Evolutionary conservation across 2,113 vertebrate genomes (phyloP).

Genomic region (Loxodonta africana): DNA sequence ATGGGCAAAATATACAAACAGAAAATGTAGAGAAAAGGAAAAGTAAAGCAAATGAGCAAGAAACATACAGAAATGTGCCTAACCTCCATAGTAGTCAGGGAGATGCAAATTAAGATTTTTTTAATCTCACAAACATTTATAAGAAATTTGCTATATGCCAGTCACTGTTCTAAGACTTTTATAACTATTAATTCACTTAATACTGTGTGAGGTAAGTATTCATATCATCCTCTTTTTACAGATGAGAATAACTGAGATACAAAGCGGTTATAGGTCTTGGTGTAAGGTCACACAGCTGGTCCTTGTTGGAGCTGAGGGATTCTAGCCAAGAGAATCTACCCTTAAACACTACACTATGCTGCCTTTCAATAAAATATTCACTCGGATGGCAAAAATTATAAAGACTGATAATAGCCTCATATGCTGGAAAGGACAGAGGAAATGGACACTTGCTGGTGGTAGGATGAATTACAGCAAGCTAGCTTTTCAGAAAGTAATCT

Average conservation of each 20-base stretch:
- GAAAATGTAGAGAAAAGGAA: conserved; percentile 28
- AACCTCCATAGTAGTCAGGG: neutral
- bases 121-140: neutral
- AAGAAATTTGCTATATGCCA: neutral
- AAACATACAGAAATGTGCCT: neutral
- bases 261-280: neutral
- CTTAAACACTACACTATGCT: neutral
- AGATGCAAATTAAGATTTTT: conserved; percentile 25
- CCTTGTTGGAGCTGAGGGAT: neutral
- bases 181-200: neutral
- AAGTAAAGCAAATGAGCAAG: neutral
- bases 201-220: neutral
- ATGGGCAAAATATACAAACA: neutral
- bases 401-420: neutral
- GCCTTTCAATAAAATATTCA: neutral
- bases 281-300: neutral
- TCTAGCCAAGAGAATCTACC: neutral
- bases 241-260: neutral
- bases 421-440: neutral
- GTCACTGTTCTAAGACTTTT: conserved; percentile 26
- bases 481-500: conserved; percentile 9
- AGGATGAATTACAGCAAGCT: neutral
- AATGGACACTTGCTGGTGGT: neutral
- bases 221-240: neutral
- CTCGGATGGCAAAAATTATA: neutral